phyloP scores from a whole-genome alignment of 1,140 invertebrate species.

The Penaeus japonicus region DNA sequence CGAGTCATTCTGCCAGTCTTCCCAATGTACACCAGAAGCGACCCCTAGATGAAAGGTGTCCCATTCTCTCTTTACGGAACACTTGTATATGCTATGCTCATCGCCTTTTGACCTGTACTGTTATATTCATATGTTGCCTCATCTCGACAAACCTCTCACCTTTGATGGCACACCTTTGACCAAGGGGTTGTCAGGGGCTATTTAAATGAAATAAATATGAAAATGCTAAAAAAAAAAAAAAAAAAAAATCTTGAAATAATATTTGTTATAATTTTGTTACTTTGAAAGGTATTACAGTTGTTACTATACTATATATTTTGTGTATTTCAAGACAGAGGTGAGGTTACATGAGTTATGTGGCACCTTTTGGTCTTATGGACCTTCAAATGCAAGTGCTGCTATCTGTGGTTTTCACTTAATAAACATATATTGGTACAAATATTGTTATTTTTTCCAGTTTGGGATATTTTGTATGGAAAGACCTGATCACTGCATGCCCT shows the following conservation, averaged over 20 bases:
- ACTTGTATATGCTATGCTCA: neutral
- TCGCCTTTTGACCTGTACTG: neutral
- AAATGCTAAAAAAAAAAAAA: constrained; percentile 7
- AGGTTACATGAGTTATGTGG: constrained; percentile 42
- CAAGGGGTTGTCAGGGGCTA: constrained; percentile 33
- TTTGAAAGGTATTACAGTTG: constrained; percentile 52
- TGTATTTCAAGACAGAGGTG: constrained; percentile 57
- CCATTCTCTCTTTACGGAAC: constrained; percentile 11
- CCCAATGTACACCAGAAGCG: constrained; percentile 1
- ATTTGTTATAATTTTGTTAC: constrained; percentile 57
- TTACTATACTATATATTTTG: constrained; percentile 55
- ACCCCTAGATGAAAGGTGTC: constrained; percentile 18
- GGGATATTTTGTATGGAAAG: too few relatives aligned
- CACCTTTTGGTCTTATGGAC: constrained; percentile 32
- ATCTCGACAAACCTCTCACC: too few relatives aligned
- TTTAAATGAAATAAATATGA: constrained; percentile 23
- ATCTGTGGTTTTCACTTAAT: constrained; percentile 55
- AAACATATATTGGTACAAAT: constrained; percentile 49
- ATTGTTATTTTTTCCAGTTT: neutral
- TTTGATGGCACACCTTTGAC: neutral
- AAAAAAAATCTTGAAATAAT: constrained; percentile 37
- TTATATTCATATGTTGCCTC: neutral
- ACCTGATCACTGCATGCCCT: too few relatives aligned
- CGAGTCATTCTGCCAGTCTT: constrained; percentile 30
- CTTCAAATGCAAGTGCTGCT: constrained; percentile 44